Evolutionary conservation across 2,888 invertebrate species (phyloP).

Genomic region (Euzophera pinguis): DNA sequence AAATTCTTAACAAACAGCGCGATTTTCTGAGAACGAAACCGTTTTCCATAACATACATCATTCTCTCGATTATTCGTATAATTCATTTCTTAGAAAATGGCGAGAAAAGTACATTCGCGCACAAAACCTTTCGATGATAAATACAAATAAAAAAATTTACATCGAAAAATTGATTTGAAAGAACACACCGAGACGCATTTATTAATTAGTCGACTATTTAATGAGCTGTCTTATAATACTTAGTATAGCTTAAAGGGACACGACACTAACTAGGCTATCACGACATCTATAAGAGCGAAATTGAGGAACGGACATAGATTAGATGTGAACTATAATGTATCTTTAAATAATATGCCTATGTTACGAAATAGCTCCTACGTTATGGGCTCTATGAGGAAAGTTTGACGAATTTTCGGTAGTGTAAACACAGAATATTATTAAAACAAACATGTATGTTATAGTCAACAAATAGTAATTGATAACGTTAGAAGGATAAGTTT

Average conservation of each 20-base stretch:
- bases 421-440: not conserved
- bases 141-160: constrained; percentile 31
- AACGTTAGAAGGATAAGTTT: no score
- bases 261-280: constrained; percentile 75
- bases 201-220: constrained; percentile 48
- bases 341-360: constrained; percentile 60
- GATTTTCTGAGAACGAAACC: constrained; percentile 5
- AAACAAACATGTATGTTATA: no score
- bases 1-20: not conserved
- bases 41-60: not conserved
- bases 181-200: constrained; percentile 57
- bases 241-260: constrained; percentile 60
- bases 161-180: constrained; percentile 44
- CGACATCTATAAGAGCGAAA: constrained; percentile 78
- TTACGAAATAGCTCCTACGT: constrained; percentile 43
- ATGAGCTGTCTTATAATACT: constrained; percentile 67
- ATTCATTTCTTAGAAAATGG: constrained; percentile 12
- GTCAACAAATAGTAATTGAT: no score
- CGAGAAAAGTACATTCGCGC: constrained; percentile 16
- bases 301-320: constrained; percentile 76
- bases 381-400: constrained; percentile 28
- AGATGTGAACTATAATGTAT: constrained; percentile 59
- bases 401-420: constrained; percentile 6
- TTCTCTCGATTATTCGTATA: not conserved
- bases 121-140: constrained; percentile 35